Evolutionary conservation across 2,113 vertebrate species (phyloP), one percentile per base, ranked within the genome.

Genomic region (Anser brachyrhynchus): DNA sequence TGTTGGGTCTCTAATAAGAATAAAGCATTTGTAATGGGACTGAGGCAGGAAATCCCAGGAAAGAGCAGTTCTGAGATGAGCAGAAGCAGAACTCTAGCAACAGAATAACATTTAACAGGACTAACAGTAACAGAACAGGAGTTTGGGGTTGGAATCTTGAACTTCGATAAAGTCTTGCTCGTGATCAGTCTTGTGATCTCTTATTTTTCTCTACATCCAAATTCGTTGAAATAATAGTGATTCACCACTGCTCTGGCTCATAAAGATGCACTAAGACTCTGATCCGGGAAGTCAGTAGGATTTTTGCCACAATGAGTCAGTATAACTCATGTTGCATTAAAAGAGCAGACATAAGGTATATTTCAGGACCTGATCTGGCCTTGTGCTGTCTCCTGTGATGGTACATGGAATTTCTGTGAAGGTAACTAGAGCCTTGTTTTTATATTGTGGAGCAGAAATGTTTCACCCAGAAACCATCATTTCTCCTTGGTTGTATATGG

Each of bases 231-330:
- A 54, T 84, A 78, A 81, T n/a, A 76, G 25, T 89, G 76, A 86
- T 90, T 90, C 89, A 86, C 46, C 80, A 41, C 65, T 92, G 17
- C 25, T 92, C 39, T 91, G 70, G 46, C 39, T 90, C 80, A 94
- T 92, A 90, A 72, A 84, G 69, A 88, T 84, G 29, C 37, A 43
- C 43, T 79, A 87, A 74, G 52, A 35, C 21, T 76, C 72, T 93
- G 78, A 88, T 96, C 72, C 81, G 79, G 78, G 78, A 88, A 95
- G 64, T 77, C 65, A 64, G 67, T 86, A 66, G 55, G 51, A 92
- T 64, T 96, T 96, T 96, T 90, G 46, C 61, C 58, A 83, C 85
- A 77, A 37, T 73, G 79, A 87, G 91, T 94, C 79, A 91, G 81
- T 94, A 77, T 51, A 93, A 88, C 64, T 57, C 59, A 84, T 0